Base-by-base conservation (phyloP, 2,888 invertebrate genomes). In the Celastrina argiolus region DNA sequence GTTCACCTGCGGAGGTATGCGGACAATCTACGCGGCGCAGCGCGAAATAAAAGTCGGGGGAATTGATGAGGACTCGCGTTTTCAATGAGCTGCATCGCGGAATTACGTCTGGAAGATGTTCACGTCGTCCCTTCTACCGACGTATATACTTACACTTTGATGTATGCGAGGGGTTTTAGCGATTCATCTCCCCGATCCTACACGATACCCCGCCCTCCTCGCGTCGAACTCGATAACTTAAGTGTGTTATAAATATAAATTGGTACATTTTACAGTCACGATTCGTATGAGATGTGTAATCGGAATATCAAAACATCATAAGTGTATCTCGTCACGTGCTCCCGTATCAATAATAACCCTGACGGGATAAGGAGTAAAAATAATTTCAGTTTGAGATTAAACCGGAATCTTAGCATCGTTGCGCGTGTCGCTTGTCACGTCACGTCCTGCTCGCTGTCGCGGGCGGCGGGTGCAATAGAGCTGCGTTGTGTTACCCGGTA, bases 241-340 rank as follows among this genome's bases (percentile, higher is more conserved):
- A 22, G 12, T 22, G 12, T 16, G 51, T 12, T 12, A 51, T 51
- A 51, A 51, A 51, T 51, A 26, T 51, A 26, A 51, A 51, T 51
- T 51, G 51, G 22, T 51, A 12, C 51, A 22, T 14, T 45, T 42
- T 45, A 12, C 51, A 26, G 51, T 51, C 51, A 51, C 51, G 51
- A 51, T 51, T 51, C 51, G 22, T 51, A 51, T 51, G 14, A 51
- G 22, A 51, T 22, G 51, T n/a, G 18, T 45, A 45, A 51, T 51
- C 51, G 51, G 51, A 51, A 51, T 51, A 51, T 51, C 26, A 61
- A 61, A 61, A 36, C 18, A 61, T 36, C 22, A 14, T 61, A 34
- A 61, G 22, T 36, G 45, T 45, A 51, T 64, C 22, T 14, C 14
- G 22, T 51, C 45, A 41, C 42, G 65, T 56, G 51, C n/a, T n/a